Evolutionary conservation across 2,797 vertebrate species (phyloP).

Genomic region (Hippopotamyrus pictus): DNA sequence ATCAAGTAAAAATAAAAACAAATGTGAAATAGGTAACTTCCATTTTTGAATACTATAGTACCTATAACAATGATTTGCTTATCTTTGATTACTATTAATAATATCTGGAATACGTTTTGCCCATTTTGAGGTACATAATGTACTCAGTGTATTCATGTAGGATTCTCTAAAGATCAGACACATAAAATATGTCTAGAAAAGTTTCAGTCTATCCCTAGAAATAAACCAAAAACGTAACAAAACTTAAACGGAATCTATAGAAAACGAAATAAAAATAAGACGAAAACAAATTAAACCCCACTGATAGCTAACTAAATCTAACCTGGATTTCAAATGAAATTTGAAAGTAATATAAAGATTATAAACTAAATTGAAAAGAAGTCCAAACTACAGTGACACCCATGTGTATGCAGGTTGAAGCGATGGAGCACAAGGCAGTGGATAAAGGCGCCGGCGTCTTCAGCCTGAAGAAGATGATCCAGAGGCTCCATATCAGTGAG

Average conservation of each 20-base stretch:
- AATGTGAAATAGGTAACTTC: neutral
- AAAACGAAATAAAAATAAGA: neutral
- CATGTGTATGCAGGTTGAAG: conserved; percentile 32
- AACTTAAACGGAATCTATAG: neutral
- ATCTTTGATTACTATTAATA: neutral
- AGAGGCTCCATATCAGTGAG: conserved; percentile 71
- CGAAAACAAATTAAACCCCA: neutral
- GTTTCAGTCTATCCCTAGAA: neutral
- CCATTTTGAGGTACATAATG: neutral
- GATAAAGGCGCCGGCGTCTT: conserved; percentile 65
- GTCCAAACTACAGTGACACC: neutral
- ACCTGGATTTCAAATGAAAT: neutral
- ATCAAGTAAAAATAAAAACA: neutral
- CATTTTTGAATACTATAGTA: neutral
- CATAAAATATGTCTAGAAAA: neutral
- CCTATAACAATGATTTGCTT: neutral
- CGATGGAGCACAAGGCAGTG: conserved; percentile 28
- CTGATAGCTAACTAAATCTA: neutral
- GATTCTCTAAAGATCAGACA: neutral
- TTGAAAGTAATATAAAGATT: neutral
- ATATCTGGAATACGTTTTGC: neutral
- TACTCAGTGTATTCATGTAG: neutral
- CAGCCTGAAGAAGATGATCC: conserved; percentile 77
- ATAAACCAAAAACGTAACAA: neutral
- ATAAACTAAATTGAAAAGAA: neutral